Evolutionary conservation across 2,797 vertebrate species (phyloP).

Genomic region (Nyctibius grandis): DNA sequence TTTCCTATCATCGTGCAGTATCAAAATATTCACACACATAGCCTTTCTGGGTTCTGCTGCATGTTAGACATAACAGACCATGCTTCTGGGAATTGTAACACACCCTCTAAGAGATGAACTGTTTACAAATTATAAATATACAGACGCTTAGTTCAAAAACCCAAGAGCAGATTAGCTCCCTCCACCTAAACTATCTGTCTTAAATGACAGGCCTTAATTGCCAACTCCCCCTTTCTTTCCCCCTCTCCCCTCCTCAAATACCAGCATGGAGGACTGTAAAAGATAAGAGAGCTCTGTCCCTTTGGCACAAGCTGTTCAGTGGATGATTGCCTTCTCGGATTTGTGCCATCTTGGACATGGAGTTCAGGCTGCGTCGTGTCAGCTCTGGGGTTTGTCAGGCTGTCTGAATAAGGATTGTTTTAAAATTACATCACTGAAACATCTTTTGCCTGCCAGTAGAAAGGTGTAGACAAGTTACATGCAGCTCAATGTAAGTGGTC

Average conservation of each 20-base stretch:
- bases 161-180: slow-evolving; percentile 73
- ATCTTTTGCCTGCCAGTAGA: background rate
- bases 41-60: slow-evolving; percentile 70
- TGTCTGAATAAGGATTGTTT: slow-evolving; percentile 46
- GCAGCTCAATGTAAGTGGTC: background rate
- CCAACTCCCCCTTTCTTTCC: background rate
- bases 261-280: slow-evolving; percentile 48
- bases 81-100: slow-evolving; percentile 85
- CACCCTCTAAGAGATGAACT: slow-evolving; percentile 72
- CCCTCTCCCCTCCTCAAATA: slow-evolving; percentile 28
- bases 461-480: background rate
- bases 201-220: slow-evolving; percentile 81
- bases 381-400: slow-evolving; percentile 71
- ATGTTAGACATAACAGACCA: slow-evolving; percentile 85
- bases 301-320: slow-evolving; percentile 43
- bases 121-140: slow-evolving; percentile 85
- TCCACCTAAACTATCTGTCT: slow-evolving; percentile 82
- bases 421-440: slow-evolving; percentile 20
- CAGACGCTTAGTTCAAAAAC: slow-evolving; percentile 66
- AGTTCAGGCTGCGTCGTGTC: slow-evolving; percentile 45
- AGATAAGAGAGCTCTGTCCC: slow-evolving; percentile 72
- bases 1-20: slow-evolving; percentile 22
- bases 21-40: slow-evolving; percentile 23
- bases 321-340: slow-evolving; percentile 49
- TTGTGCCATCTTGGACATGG: slow-evolving; percentile 30